Evolutionary conservation across 1,140 invertebrate genomes (phyloP).

Genomic region (Nomia melanderi): DNA sequence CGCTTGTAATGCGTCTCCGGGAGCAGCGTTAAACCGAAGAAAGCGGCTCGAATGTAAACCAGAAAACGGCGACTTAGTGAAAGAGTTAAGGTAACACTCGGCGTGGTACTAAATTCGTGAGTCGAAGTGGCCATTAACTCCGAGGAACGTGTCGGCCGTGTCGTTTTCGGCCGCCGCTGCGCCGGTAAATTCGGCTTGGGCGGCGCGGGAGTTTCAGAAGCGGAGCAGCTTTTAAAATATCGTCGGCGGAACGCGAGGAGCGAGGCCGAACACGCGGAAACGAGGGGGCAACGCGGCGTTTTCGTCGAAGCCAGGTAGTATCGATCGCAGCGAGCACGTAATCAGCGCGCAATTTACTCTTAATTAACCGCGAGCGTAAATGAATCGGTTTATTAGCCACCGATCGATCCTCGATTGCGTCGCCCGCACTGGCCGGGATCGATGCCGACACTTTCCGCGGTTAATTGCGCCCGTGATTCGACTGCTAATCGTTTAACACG

Average conservation of each 20-base stretch:
- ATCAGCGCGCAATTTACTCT: conserved; percentile 60
- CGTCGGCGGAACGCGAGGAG: not conserved
- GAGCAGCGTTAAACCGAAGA: too few relatives aligned
- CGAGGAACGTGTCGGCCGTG: not conserved
- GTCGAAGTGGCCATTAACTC: not conserved
- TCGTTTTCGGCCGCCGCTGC: not conserved
- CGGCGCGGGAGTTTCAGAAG: too few relatives aligned
- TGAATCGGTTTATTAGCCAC: conserved; percentile 47
- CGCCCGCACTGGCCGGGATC: not conserved
- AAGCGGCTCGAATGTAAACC: not conserved
- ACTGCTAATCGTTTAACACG: conserved; percentile 46
- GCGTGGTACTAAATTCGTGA: not conserved
- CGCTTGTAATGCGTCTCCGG: too few relatives aligned
- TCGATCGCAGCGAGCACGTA: conserved; percentile 11
- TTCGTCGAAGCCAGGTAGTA: not conserved
- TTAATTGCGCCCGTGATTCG: conserved; percentile 34
- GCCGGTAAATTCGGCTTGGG: conserved; percentile 1
- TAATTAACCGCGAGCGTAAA: conserved; percentile 59
- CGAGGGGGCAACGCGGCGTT: not conserved
- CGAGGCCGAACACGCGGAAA: not conserved
- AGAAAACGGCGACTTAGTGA: not conserved
- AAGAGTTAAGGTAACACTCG: not conserved
- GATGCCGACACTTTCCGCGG: conserved; percentile 19
- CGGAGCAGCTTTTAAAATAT: not conserved
- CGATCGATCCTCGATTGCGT: conserved; percentile 35